A percentile compares a stretch with the other conserved stretches of the same genome.
Evolutionary conservation across 1,140 invertebrate genomes (phyloP).

Genomic region (Cydia strobilella): DNA sequence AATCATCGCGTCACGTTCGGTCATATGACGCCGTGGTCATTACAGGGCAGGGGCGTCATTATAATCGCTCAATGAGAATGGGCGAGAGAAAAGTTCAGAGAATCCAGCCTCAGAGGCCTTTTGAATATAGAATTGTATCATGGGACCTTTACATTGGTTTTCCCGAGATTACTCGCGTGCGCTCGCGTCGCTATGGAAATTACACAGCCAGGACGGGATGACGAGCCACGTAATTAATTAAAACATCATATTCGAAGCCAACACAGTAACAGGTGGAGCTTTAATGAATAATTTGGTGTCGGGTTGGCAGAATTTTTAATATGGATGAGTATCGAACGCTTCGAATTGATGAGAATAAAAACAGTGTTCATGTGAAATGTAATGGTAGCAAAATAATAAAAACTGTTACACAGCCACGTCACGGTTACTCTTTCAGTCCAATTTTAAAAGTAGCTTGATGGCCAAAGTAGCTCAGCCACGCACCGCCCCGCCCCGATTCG

Average conservation of each 20-base stretch:
- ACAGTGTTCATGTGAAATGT: not conserved
- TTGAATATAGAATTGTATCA: not conserved
- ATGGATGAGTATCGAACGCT: not conserved
- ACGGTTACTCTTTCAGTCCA: not conserved
- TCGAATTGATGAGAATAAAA: constrained; percentile 6
- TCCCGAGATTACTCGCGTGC: not conserved
- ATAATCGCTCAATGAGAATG: not conserved
- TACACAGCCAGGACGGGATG: constrained; percentile 42
- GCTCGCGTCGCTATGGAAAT: not conserved
- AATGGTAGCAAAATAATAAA: not conserved
- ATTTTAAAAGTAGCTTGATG: not conserved
- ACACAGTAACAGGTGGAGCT: constrained; percentile 54
- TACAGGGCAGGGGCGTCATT: constrained; percentile 4
- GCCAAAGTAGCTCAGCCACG: too few relatives aligned
- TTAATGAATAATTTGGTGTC: constrained; percentile 48
- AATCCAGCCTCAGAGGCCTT: not conserved
- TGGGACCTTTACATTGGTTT: not conserved
- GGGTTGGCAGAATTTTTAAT: constrained; percentile 6
- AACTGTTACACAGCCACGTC: not conserved
- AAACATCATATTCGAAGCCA: constrained; percentile 53
- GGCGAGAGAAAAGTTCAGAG: not conserved
- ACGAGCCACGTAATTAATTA: constrained; percentile 54
- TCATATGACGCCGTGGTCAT: constrained; percentile 38
- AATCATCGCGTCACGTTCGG: constrained; percentile 24
- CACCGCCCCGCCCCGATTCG: too few relatives aligned